Conservation (phyloP, 2,797 vertebrate species). For the Allenopithecus nigroviridis region DNA sequence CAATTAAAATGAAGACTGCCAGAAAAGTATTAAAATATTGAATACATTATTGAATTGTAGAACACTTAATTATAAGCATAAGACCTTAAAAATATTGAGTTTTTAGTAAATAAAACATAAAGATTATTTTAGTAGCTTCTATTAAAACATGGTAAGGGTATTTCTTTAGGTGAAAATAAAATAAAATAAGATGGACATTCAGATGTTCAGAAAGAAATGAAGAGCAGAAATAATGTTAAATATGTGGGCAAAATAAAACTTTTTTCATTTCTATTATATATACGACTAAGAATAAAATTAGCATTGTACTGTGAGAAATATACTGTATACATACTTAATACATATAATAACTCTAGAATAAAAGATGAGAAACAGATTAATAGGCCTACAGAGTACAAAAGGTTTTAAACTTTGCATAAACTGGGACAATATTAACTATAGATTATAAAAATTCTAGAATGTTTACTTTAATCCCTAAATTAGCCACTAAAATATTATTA, state of each 20-base stretch:
- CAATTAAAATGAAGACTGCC: background rate
- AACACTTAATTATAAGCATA: background rate
- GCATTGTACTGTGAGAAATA: background rate
- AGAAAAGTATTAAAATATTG: background rate
- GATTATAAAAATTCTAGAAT: background rate
- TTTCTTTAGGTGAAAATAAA: background rate
- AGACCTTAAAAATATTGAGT: background rate
- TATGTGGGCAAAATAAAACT: background rate
- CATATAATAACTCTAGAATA: background rate
- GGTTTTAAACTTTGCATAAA: background rate
- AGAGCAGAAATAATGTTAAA: background rate
- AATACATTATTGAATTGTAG: background rate
- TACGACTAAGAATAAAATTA: background rate
- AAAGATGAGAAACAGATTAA: background rate
- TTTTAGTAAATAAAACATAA: background rate
- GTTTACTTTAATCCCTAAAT: background rate
- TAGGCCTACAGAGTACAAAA: background rate
- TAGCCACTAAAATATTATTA: background rate
- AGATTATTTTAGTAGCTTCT: background rate
- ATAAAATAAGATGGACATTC: background rate
- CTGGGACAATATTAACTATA: background rate
- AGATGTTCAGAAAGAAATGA: background rate
- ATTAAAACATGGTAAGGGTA: too few relatives aligned
- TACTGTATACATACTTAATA: background rate
- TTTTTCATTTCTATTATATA: background rate